phyloP scores from a whole-genome alignment of 2,888 invertebrate genomes.

The Axea sp. region DNA sequence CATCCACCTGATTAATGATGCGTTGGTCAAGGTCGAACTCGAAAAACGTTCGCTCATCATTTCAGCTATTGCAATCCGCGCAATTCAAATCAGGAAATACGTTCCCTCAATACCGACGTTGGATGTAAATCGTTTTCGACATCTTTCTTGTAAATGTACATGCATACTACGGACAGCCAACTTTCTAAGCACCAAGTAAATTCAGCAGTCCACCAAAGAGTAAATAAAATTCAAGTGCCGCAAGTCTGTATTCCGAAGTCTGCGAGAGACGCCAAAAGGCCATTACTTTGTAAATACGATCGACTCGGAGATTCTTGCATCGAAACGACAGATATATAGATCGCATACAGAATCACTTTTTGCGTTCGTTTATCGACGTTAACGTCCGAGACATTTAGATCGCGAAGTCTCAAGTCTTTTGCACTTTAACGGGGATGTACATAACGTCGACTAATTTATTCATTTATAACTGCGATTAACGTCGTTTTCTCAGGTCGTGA shows the following conservation, averaged over 20 bases:
- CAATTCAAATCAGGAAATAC: no score
- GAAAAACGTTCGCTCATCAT: no score
- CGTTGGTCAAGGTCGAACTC: no score
- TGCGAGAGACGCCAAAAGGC: slow-evolving; percentile 58
- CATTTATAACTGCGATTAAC: slow-evolving; percentile 27
- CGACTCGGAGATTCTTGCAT: slow-evolving; percentile 27
- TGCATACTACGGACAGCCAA: slow-evolving; percentile 33
- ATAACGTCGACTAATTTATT: slow-evolving; percentile 17
- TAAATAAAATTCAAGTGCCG: slow-evolving; percentile 56
- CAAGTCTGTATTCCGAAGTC: slow-evolving; percentile 42
- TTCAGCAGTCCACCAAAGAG: slow-evolving; percentile 49
- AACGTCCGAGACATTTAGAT: slow-evolving; percentile 40
- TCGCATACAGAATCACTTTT: slow-evolving; percentile 38
- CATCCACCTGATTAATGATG: no score
- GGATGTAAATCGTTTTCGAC: slow-evolving; percentile 34
- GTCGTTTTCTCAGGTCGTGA: slow-evolving; percentile 3
- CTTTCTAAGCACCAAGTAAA: slow-evolving; percentile 51
- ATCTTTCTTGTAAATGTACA: slow-evolving; percentile 11
- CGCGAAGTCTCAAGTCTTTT: slow-evolving; percentile 8
- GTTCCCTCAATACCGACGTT: slow-evolving; percentile 4
- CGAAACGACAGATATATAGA: slow-evolving; percentile 44
- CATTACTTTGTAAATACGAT: slow-evolving; percentile 60
- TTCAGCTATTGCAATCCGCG: no score
- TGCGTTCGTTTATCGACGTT: slow-evolving; percentile 42
- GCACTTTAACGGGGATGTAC: slow-evolving; percentile 4